These are phyloP conservation scores for Melanerpes aurifrons DNA, from an alignment of 2,113 vertebrate genomes.

Conservation along the genomic window DNA sequence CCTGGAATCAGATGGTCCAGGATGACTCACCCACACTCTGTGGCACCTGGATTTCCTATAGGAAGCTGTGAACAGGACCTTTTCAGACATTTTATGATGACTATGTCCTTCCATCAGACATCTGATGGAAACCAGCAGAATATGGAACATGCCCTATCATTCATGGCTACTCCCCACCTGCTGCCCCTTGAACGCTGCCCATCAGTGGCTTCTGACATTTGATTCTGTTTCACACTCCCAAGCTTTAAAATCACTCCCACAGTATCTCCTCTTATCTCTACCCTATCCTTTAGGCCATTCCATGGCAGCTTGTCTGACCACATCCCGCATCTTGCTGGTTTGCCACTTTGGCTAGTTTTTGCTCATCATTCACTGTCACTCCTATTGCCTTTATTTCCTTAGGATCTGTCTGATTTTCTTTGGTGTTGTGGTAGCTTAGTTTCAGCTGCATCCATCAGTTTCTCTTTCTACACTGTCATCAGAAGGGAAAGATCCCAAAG, in stretches of 20 bases:
- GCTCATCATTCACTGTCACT: no score
- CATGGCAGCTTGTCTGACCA: no score
- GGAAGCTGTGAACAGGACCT: neutral
- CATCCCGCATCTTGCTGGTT: no score
- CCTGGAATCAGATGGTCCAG: neutral
- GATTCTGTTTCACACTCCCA: neutral
- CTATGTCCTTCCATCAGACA: neutral
- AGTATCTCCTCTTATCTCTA: no score
- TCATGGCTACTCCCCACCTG: neutral
- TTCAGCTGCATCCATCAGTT: no score
- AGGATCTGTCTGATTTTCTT: no score
- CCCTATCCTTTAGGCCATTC: no score
- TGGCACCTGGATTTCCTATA: neutral
- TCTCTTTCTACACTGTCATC: no score
- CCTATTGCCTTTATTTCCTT: no score
- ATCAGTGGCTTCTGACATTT: neutral
- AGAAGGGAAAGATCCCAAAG: no score
- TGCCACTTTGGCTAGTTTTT: no score
- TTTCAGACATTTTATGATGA: neutral
- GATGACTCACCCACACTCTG: neutral
- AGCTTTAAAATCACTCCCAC: neutral
- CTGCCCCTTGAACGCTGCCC: neutral
- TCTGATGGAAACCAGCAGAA: neutral
- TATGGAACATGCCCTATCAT: neutral
- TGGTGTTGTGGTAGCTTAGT: no score